phyloP scores from a whole-genome alignment of 2,888 invertebrate genomes.

The Eremobia ochroleuca region DNA sequence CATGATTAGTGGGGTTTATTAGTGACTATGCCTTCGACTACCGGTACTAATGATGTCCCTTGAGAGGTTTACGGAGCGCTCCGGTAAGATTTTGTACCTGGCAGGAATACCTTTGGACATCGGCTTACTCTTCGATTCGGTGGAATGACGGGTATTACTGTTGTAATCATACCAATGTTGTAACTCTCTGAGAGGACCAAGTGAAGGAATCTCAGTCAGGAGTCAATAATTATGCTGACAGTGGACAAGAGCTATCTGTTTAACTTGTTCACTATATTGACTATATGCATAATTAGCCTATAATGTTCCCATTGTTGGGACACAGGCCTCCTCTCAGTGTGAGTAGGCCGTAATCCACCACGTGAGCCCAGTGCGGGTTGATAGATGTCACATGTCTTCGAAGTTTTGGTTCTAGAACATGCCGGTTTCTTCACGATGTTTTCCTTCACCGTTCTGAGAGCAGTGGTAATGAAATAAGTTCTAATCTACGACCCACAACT shows the following conservation, averaged over 20 bases:
- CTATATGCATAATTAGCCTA: neutral
- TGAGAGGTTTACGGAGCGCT: constrained; percentile 12
- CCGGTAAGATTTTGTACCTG: constrained; percentile 26
- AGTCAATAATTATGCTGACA: neutral
- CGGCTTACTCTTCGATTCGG: constrained; percentile 3
- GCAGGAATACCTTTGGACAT: constrained; percentile 25
- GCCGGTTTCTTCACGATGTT: too few species aligned
- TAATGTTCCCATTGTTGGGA: neutral
- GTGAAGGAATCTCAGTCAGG: neutral
- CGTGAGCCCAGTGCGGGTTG: too few species aligned
- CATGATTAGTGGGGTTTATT: constrained; percentile 55
- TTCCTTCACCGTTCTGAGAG: too few species aligned
- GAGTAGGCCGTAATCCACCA: too few species aligned
- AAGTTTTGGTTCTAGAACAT: too few species aligned
- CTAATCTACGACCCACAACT: too few species aligned
- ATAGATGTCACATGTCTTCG: too few species aligned
- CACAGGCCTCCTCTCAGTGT: neutral
- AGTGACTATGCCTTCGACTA: constrained; percentile 19
- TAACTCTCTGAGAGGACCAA: neutral
- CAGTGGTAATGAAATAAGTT: too few species aligned
- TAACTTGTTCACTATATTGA: neutral
- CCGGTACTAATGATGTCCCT: constrained; percentile 50
- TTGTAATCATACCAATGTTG: neutral
- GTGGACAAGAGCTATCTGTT: neutral
- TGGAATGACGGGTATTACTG: neutral